Evolutionary conservation across 2,113 vertebrate genomes (phyloP), one percentile per base, ranked within the genome.

Genomic region (Orthochromis malagaraziensis): DNA sequence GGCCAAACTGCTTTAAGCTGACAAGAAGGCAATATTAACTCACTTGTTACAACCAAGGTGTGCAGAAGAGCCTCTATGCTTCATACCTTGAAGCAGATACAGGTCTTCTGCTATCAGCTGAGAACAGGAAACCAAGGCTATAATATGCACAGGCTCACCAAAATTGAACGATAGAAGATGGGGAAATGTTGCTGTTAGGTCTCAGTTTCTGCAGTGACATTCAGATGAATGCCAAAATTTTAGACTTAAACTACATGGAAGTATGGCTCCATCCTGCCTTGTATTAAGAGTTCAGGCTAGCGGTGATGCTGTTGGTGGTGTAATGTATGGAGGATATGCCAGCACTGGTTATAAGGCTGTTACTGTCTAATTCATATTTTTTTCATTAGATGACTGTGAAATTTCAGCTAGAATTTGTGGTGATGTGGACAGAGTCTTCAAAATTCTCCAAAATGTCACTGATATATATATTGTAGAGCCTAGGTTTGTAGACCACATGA

Each of bases 21-120:
- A 70, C 0, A 21, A 24, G 65, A 70, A 14, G n/a, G 65, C 38
- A 26, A 55, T 7, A 13, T 12, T 24, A 55, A 0, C 65, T 70
- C 65, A 42, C 35, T 70, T 14, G 65, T 70, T 70, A 42, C 65
- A 24, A 70, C 12, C 35, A 21, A 21, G 33, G 19, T 68, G 11
- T 68, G 63, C 63, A 60, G 58, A 60, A 68, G 63, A 40, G 63
- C 33, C 19, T 42, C 38, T 16, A 0, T 9, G 12, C 14, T 45
- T 73, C 13, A 11, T 26, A 73, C 0, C 40, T 73, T 45, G 68
- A 73, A 45, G 13, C 21, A 73, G 38, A 73, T 26, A 73, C 21
- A 68, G 54, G 21, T 24, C 54, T 24, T 13, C 54, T 55, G 55
- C 13, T 17, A 8, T 58, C 26, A 9, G 7, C 57, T 17, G 7